phyloP scores from a whole-genome alignment of 2,797 vertebrate species.

The Periophthalmus magnuspinnatus region DNA sequence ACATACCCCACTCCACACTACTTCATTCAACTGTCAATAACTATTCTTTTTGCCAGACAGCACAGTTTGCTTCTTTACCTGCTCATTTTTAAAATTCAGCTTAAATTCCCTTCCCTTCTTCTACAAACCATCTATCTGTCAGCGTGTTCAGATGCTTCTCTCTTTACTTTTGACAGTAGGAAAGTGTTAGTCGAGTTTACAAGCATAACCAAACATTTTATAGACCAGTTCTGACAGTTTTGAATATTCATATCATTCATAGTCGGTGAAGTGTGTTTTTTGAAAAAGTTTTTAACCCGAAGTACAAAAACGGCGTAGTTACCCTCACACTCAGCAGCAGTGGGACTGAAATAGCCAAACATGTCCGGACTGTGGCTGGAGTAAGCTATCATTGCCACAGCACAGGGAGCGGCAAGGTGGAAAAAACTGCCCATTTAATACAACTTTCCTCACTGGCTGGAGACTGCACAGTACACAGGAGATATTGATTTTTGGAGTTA shows the following conservation, averaged over 20 bases:
- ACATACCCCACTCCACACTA: no score
- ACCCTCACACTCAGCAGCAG: background rate
- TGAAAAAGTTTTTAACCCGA: no score
- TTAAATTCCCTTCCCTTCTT: no score
- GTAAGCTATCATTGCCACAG: background rate
- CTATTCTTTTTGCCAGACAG: no score
- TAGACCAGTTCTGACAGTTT: background rate
- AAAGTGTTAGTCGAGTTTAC: background rate
- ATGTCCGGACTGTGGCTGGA: background rate
- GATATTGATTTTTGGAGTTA: background rate
- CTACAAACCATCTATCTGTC: no score
- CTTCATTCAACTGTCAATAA: no score
- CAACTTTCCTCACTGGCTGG: background rate
- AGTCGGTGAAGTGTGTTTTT: no score
- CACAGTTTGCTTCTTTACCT: no score
- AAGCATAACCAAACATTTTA: background rate
- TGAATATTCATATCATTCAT: background rate
- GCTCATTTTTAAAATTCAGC: no score
- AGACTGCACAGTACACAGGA: background rate
- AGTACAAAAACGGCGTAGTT: background rate
- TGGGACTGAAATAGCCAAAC: background rate
- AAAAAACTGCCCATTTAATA: background rate
- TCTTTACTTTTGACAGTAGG: no score
- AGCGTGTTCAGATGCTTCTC: no score
- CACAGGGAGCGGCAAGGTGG: background rate